phyloP scores from a whole-genome alignment of 1,140 invertebrate species.

The Paracyclopina nana region DNA sequence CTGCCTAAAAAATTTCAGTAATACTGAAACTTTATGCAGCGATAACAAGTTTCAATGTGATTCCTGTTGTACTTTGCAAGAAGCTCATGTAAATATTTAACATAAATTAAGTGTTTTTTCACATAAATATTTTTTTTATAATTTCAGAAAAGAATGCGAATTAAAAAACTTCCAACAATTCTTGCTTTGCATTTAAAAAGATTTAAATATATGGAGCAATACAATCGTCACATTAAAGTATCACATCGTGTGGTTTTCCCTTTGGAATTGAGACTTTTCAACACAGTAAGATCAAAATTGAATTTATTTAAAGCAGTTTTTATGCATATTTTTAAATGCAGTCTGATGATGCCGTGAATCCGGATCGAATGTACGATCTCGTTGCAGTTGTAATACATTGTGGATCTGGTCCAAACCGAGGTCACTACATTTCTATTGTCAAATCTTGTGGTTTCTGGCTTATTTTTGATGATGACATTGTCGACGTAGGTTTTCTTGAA shows the following conservation, averaged over 20 bases:
- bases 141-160: conserved; percentile 74
- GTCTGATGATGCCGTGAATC: conserved; percentile 93
- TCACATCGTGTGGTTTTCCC: conserved; percentile 98
- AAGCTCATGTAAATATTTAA: conserved; percentile 51
- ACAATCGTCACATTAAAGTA: conserved; percentile 94
- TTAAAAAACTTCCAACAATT: conserved; percentile 94
- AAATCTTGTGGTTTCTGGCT: conserved; percentile 98
- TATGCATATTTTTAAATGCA: conserved; percentile 29
- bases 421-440: conserved; percentile 98
- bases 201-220: conserved; percentile 98
- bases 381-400: conserved; percentile 98
- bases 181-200: conserved; percentile 91
- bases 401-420: conserved; percentile 92
- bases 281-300: conserved; percentile 56
- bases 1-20: conserved; percentile 90
- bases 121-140: neutral
- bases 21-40: conserved; percentile 94
- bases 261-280: conserved; percentile 86
- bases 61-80: conserved; percentile 96
- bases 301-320: conserved; percentile 15
- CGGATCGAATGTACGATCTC: conserved; percentile 89
- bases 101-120: too few relatives aligned
- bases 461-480: conserved; percentile 98
- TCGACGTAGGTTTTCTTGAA: conserved; percentile 57
- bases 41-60: conserved; percentile 99